Percentiles rank a stretch among this genome's conserved stretches.
phyloP scores from a whole-genome alignment of 1,140 invertebrate genomes.

The Mamestra configurata region DNA sequence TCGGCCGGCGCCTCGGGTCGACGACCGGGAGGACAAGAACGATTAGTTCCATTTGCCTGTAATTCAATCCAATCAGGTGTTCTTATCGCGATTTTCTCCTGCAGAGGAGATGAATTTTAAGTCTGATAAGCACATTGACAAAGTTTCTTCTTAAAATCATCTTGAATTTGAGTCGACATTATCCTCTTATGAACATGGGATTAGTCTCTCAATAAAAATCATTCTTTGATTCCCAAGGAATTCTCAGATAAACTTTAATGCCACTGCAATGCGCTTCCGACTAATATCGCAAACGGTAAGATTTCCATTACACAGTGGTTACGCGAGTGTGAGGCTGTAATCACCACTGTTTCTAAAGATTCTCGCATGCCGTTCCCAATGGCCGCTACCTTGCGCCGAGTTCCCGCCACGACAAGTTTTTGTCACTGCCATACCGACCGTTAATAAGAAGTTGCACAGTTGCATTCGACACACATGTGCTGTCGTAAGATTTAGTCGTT shows the following conservation, averaged over 20 bases:
- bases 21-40: constrained; percentile 55
- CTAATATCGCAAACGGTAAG: constrained; percentile 37
- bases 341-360: constrained; percentile 39
- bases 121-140: neutral
- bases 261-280: constrained; percentile 44
- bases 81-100: constrained; percentile 7
- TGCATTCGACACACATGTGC: constrained; percentile 50
- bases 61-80: constrained; percentile 55
- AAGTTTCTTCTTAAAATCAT: neutral
- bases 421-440: constrained; percentile 48
- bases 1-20: constrained; percentile 59
- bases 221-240: neutral
- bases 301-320: constrained; percentile 34
- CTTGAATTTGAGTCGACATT: neutral
- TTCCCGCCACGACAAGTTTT: constrained; percentile 54
- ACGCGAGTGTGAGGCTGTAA: constrained; percentile 29
- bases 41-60: constrained; percentile 54
- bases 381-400: constrained; percentile 24
- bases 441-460: constrained; percentile 57
- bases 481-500: constrained; percentile 22
- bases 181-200: neutral
- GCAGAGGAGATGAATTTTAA: neutral
- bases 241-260: constrained; percentile 35
- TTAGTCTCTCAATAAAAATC: neutral
- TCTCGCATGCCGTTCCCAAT: constrained; percentile 47